A percentile compares a stretch with the other conserved stretches of the same genome.
These are phyloP conservation scores for Halictus quadricinctus DNA, from an alignment of 2,888 invertebrate genomes.

Conservation along the genomic window DNA sequence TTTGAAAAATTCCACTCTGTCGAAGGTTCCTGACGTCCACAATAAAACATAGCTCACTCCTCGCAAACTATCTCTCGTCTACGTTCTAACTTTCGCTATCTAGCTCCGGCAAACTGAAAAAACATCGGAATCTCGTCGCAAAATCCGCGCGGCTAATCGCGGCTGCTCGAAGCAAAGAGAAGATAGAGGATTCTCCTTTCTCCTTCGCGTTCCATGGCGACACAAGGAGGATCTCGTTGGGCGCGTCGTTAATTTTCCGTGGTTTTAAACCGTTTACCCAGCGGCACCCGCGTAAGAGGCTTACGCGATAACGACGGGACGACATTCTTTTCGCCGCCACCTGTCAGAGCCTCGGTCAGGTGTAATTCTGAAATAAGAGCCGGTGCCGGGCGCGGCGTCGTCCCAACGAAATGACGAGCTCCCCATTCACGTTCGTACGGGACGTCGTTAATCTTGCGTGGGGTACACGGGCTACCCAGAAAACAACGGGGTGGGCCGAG, in stretches of 20 bases:
- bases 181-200: not conserved
- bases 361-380: constrained; percentile 65
- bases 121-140: not conserved
- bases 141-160: not conserved
- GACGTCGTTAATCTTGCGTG: constrained; percentile 67
- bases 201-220: not conserved
- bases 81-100: not conserved
- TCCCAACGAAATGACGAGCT: constrained; percentile 67
- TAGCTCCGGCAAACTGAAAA: not conserved
- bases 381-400: constrained; percentile 39
- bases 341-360: constrained; percentile 56
- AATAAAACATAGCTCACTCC: not conserved
- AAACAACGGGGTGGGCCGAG: constrained; percentile 37
- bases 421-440: constrained; percentile 42
- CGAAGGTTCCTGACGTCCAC: too few species aligned
- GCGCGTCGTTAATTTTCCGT: constrained; percentile 44
- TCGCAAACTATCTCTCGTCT: not conserved
- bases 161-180: not conserved
- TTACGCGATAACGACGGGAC: constrained; percentile 56
- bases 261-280: constrained; percentile 32
- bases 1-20: too few species aligned
- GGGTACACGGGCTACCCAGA: constrained; percentile 47
- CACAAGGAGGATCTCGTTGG: not conserved
- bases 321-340: constrained; percentile 54
- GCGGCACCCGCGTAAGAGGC: constrained; percentile 47